phyloP scores from a whole-genome alignment of 1,140 invertebrate genomes.

The Formica exsecta region DNA sequence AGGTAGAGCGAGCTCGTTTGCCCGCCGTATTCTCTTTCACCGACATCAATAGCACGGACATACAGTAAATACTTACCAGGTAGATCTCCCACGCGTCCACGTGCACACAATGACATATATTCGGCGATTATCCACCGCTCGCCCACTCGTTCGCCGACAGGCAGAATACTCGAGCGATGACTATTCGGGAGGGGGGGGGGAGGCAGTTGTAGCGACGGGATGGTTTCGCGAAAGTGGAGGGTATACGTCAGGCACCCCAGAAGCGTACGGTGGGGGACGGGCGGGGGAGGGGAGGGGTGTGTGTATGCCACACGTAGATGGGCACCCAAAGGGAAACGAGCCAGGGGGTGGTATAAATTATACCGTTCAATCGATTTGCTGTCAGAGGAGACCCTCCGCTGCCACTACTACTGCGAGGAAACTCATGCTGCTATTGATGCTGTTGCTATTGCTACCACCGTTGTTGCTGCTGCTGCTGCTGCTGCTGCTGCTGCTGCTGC shows the following conservation, averaged over 20 bases:
- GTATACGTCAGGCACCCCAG: constrained; percentile 52
- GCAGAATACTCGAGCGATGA: constrained; percentile 78
- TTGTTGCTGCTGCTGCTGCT: constrained; percentile 51
- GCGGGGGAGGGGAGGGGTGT: constrained; percentile 46
- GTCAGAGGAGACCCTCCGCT: constrained; percentile 83
- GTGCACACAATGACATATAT: constrained; percentile 25
- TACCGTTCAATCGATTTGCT: constrained; percentile 87
- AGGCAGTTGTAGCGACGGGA: neutral
- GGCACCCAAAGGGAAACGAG: constrained; percentile 73
- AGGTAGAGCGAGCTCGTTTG: constrained; percentile 18
- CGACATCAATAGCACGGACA: constrained; percentile 27
- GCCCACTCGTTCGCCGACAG: constrained; percentile 67
- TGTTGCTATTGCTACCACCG: constrained; percentile 65
- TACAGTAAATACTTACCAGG: constrained; percentile 66
- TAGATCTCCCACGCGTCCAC: constrained; percentile 19
- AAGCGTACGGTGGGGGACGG: constrained; percentile 55
- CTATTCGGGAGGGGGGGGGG: constrained; percentile 76
- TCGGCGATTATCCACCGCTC: constrained; percentile 67
- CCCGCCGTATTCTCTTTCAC: constrained; percentile 24
- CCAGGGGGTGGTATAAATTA: constrained; percentile 86
- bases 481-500: constrained; percentile 13
- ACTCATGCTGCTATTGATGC: constrained; percentile 67
- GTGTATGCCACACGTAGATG: constrained; percentile 68
- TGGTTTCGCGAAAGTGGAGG: constrained; percentile 70
- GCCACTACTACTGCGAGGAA: constrained; percentile 71